A percentile compares a stretch with the other conserved stretches of the same genome.
Conservation (phyloP, 2,113 vertebrate species). For the Platichthys flesus region DNA sequence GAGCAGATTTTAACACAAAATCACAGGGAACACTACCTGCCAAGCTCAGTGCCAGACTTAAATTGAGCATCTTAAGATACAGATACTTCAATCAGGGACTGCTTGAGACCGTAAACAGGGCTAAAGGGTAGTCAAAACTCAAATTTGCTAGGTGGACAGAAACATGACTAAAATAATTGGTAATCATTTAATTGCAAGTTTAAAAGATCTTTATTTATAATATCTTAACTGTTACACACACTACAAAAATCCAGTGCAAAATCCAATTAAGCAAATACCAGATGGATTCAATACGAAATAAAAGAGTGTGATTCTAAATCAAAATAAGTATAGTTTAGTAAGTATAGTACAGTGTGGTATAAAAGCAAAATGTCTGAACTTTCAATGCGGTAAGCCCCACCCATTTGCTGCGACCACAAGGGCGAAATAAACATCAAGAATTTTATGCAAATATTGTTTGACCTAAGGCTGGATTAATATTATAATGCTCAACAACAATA, state of each 20-base stretch:
- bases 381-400: not conserved
- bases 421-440: slow-evolving; percentile 23
- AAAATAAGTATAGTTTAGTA: not conserved
- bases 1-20: not conserved
- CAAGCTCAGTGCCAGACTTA: not conserved
- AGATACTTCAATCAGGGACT: not conserved
- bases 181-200: no score
- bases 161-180: not conserved
- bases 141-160: not conserved
- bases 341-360: not conserved
- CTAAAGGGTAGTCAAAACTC: not conserved
- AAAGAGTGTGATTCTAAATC: not conserved
- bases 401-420: not conserved
- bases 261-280: not conserved
- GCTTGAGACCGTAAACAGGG: not conserved
- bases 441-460: slow-evolving; percentile 36
- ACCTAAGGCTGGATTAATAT: slow-evolving; percentile 28
- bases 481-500: not conserved
- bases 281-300: slow-evolving; percentile 7
- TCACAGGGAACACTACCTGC: not conserved
- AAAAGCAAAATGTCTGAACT: slow-evolving; percentile 37
- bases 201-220: no score
- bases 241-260: not conserved
- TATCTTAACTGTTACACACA: not conserved
- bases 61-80: not conserved